phyloP scores from a whole-genome alignment of 2,888 invertebrate genomes.

The Nesidiocoris tenuis region DNA sequence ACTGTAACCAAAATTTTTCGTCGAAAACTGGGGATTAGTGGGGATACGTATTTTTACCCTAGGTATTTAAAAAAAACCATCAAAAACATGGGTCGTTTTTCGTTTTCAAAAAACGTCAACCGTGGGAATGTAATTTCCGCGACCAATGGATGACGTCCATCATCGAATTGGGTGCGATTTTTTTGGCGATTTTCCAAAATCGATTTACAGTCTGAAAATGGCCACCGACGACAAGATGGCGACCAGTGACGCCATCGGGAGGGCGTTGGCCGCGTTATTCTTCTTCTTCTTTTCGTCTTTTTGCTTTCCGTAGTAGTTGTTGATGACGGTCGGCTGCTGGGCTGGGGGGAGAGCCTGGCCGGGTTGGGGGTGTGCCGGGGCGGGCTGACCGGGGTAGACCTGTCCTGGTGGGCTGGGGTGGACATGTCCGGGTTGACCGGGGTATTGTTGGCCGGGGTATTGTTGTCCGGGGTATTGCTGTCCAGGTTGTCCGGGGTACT shows the following conservation, averaged over 20 bases:
- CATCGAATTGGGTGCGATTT: no score
- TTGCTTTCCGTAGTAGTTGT: constrained; percentile 12
- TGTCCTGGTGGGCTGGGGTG: neutral
- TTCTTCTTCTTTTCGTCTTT: constrained; percentile 28
- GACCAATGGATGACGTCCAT: no score
- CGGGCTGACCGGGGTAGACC: neutral
- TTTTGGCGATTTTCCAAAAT: no score
- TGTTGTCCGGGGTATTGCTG: neutral
- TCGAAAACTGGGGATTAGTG: no score
- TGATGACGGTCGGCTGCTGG: constrained; percentile 9
- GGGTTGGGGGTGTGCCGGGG: neutral
- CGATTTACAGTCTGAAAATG: neutral
- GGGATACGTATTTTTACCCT: no score
- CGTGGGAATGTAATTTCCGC: no score
- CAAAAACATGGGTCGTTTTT: no score
- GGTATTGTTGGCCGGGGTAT: constrained; percentile 1
- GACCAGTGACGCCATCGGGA: constrained; percentile 7
- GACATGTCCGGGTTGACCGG: neutral
- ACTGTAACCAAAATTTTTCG: no score
- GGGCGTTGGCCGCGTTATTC: constrained; percentile 1
- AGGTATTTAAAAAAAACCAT: no score
- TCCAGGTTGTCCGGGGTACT: constrained; percentile 1
- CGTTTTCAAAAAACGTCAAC: no score
- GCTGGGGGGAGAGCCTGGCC: neutral
- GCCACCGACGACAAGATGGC: constrained; percentile 11